These are phyloP conservation scores for Rhagoletis zephyria DNA, from an alignment of 1,140 invertebrate genomes.

Conservation along the genomic window DNA sequence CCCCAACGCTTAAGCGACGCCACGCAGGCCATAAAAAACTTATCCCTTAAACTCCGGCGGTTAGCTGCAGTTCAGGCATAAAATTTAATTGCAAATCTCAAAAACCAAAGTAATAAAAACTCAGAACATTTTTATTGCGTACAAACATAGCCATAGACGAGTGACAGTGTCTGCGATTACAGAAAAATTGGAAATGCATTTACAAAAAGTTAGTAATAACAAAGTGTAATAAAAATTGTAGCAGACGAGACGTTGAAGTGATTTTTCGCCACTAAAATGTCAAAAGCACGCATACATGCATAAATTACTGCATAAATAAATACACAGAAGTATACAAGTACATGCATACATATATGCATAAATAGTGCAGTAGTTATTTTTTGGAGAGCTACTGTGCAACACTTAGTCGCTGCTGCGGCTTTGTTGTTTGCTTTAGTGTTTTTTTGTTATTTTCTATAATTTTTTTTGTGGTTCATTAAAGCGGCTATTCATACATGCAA, in stretches of 20 bases:
- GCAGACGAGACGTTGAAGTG: conserved; percentile 30
- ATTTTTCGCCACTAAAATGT: conserved; percentile 34
- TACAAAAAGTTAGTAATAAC: conserved; percentile 31
- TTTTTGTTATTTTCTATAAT: neutral
- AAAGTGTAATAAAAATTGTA: conserved; percentile 42
- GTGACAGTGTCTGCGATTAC: neutral
- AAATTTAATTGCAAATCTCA: conserved; percentile 49
- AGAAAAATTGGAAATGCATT: conserved; percentile 9
- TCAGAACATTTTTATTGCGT: conserved; percentile 36
- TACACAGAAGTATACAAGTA: too few relatives aligned
- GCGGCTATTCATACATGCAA: conserved; percentile 37
- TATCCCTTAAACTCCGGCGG: conserved; percentile 23
- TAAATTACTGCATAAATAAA: neutral
- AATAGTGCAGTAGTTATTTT: neutral
- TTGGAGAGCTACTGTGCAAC: neutral
- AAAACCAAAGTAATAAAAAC: conserved; percentile 47
- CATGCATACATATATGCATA: neutral
- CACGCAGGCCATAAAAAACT: conserved; percentile 22
- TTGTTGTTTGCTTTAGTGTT: neutral
- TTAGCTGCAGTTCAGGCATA: conserved; percentile 39
- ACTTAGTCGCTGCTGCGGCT: neutral
- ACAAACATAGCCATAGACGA: neutral
- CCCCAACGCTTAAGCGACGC: conserved; percentile 15
- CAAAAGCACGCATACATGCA: conserved; percentile 14
- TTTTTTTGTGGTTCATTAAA: neutral